Percentiles rank a stretch among this genome's conserved stretches.
phyloP scores from a whole-genome alignment of 2,888 invertebrate genomes.

The Tupiocoris notatus region DNA sequence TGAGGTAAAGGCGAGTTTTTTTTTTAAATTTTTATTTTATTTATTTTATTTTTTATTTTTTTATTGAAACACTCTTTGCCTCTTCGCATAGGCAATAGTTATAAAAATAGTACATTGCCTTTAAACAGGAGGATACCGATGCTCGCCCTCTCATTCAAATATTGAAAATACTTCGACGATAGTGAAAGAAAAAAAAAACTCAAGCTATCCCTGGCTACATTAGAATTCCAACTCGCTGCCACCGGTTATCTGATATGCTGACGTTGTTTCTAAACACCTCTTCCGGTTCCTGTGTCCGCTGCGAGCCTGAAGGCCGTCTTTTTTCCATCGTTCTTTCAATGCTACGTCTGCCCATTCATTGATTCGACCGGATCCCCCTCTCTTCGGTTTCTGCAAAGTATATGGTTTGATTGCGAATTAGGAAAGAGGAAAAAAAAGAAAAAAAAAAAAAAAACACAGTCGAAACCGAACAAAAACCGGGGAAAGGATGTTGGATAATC shows the following conservation, averaged over 20 bases:
- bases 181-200: not conserved
- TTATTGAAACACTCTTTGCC: no score
- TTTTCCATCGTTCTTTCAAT: constrained; percentile 16
- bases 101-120: no score
- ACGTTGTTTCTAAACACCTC: constrained; percentile 39
- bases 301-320: constrained; percentile 21
- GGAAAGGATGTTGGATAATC: not conserved
- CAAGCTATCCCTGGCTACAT: not conserved
- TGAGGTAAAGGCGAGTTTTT: no score
- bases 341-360: constrained; percentile 30
- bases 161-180: no score
- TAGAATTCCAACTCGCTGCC: constrained; percentile 29
- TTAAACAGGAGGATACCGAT: no score
- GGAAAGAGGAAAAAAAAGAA: no score
- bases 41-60: no score
- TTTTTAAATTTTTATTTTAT: no score
- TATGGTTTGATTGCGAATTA: not conserved
- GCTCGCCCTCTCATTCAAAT: no score
- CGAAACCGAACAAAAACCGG: not conserved
- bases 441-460: not conserved
- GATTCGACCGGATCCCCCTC: constrained; percentile 21
- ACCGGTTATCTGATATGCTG: constrained; percentile 37
- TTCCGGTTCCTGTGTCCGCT: constrained; percentile 36
- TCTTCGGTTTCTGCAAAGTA: not conserved
- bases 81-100: no score